phyloP scores from a whole-genome alignment of 2,888 invertebrate species.

The Cerceris rybyensis region DNA sequence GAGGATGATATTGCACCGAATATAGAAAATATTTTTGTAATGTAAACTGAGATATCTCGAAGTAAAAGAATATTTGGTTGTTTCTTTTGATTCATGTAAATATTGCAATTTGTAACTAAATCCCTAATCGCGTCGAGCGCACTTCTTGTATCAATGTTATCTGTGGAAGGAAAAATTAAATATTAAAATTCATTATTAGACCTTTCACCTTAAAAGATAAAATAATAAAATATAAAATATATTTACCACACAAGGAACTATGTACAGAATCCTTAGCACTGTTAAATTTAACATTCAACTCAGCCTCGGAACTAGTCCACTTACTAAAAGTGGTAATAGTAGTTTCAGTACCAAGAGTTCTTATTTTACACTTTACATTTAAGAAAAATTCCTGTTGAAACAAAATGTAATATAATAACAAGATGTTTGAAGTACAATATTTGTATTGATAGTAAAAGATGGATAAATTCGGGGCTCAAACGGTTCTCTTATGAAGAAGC shows the following conservation, averaged over 20 bases:
- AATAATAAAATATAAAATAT: conserved; percentile 2
- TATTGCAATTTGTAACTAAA: conserved; percentile 92
- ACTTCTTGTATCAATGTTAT: conserved; percentile 97
- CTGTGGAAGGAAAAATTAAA: conserved; percentile 80
- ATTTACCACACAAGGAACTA: conserved; percentile 91
- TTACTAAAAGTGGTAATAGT: conserved; percentile 86
- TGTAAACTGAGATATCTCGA: conserved; percentile 90
- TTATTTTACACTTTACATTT: conserved; percentile 91
- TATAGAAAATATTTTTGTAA: conserved; percentile 90
- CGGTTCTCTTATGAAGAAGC: no score
- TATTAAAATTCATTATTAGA: conserved; percentile 3
- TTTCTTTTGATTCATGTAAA: conserved; percentile 89
- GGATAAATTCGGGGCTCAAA: no score
- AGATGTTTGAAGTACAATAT: conserved; percentile 3
- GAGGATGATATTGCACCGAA: conserved; percentile 89
- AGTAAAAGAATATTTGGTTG: conserved; percentile 87
- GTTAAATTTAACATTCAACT: conserved; percentile 87
- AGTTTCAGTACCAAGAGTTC: conserved; percentile 81
- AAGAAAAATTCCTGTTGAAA: conserved; percentile 93
- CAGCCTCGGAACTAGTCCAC: conserved; percentile 89
- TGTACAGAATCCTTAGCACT: conserved; percentile 88
- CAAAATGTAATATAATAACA: not conserved
- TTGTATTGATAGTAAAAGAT: no score
- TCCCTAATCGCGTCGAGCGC: conserved; percentile 93
- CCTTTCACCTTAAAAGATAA: not conserved